phyloP scores from a whole-genome alignment of 1,140 invertebrate species.

The Drosophila paulistorum region DNA sequence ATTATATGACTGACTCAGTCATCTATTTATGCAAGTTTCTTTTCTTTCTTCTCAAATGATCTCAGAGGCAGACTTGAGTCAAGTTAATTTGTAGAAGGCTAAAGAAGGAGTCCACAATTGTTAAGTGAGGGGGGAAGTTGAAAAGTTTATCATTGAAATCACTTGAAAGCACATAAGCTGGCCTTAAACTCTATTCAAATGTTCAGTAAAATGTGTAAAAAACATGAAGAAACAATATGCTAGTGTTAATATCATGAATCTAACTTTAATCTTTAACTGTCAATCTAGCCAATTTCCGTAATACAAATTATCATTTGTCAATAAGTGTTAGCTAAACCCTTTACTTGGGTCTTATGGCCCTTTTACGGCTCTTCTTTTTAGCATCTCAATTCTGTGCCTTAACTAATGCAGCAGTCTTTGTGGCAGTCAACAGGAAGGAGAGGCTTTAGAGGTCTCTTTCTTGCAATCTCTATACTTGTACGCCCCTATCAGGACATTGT shows the following conservation, averaged over 20 bases:
- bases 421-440: conserved; percentile 9
- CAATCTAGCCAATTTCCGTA: background rate
- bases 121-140: background rate
- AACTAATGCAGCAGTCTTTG: background rate
- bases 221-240: background rate
- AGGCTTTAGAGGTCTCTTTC: background rate
- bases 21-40: conserved; percentile 10
- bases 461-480: conserved; percentile 9
- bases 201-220: background rate
- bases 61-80: background rate
- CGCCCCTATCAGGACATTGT: conserved; percentile 29
- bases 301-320: conserved; percentile 12
- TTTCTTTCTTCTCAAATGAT: conserved; percentile 9
- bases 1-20: background rate
- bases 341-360: background rate
- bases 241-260: background rate
- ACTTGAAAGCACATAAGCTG: background rate
- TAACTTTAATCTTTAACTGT: background rate
- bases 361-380: background rate
- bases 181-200: background rate
- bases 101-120: background rate
- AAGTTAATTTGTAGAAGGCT: background rate
- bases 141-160: background rate
- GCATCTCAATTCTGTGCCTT: conserved; percentile 2
- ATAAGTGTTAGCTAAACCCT: background rate